Conservation (phyloP, 2,797 vertebrate genomes). For the Adelosebastes latens region DNA sequence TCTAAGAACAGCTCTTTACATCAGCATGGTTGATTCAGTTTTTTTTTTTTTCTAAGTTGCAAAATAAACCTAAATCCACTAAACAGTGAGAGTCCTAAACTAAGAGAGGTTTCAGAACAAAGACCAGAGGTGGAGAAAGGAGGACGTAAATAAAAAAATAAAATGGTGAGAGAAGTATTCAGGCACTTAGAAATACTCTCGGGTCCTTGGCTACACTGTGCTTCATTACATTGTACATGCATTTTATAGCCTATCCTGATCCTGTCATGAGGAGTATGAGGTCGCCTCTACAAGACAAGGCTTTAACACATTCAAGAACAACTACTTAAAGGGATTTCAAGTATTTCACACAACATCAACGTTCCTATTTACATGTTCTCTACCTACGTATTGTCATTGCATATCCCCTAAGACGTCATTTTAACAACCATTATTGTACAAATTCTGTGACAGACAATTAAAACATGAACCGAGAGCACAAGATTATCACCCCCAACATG, state of each 20-base stretch:
- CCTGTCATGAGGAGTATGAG: slow-evolving; percentile 55
- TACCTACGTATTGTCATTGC: slow-evolving; percentile 40
- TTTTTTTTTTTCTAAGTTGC: slow-evolving; percentile 31
- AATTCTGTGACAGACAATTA: slow-evolving; percentile 22
- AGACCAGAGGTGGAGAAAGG: slow-evolving; percentile 30
- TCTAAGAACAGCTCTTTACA: slow-evolving; percentile 49
- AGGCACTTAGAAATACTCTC: slow-evolving; percentile 87
- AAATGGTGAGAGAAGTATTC: slow-evolving; percentile 72
- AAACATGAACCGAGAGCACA: slow-evolving; percentile 29
- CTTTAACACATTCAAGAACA: slow-evolving; percentile 75
- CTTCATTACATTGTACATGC: slow-evolving; percentile 74
- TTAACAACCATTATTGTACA: slow-evolving; percentile 56
- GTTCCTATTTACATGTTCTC: slow-evolving; percentile 73
- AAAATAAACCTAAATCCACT: slow-evolving; percentile 38
- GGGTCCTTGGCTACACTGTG: slow-evolving; percentile 85
- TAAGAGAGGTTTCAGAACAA: slow-evolving; percentile 21
- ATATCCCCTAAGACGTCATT: slow-evolving; percentile 37
- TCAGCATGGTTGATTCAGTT: slow-evolving; percentile 16
- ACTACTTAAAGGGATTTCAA: slow-evolving; percentile 85
- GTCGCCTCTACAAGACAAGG: slow-evolving; percentile 69
- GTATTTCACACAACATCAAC: slow-evolving; percentile 70
- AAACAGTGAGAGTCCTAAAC: slow-evolving; percentile 32
- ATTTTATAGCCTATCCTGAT: slow-evolving; percentile 51
- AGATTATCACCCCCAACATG: slow-evolving; percentile 12
- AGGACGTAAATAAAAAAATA: slow-evolving; percentile 33